Evolutionary conservation across 2,888 invertebrate species (phyloP), one percentile per base, ranked within the genome.

Genomic region (Agrochola macilenta): DNA sequence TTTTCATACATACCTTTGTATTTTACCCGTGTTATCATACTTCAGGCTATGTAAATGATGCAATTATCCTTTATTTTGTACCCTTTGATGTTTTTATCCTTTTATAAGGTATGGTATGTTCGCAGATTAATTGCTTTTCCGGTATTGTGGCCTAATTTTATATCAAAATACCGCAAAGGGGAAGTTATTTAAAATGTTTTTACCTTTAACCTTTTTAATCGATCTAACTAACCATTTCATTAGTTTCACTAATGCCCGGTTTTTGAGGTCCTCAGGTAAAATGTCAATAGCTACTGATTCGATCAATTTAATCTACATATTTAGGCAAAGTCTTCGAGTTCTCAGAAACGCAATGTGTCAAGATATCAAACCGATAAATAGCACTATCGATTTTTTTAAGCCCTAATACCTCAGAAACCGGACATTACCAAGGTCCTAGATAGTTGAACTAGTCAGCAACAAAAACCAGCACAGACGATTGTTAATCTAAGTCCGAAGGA

Each of bases 381-480:
- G 7, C 20, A 30, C 7, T 8, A 23, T 23, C 1, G 2, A 58
- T 30, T 30, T 23, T n/a, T 63, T 20, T 35, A 23, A n/a, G 9
- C 20, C 8, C 26, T 1, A 60, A 20, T n/a, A 52, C 60, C 35
- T 26, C 5, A 17, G 3, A 49, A 54, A 52, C 35, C 8, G 0
- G 14, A 7, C 11, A 54, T n/a, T 54, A 54, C 23, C 23, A 9
- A 54, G 54, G 23, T 54, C 9, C 20, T 20, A 61, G 30, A 60
- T 23, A 23, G 2, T 9, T 54, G 23, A 26, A 63, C 54, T 30
- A 2, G 35, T 23, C 8, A 30, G 12, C 30, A 54, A 60, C 5
- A 64, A 69, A 75, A 75, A 54, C 43, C 8, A n/a, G 46, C 9
- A 9, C n/a, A 57, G 58, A 60, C 30, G 46, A 60, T 60, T n/a